Percentiles rank a stretch among this genome's conserved stretches.
phyloP scores from a whole-genome alignment of 2,797 vertebrate genomes.

The Iguana delicatissima region DNA sequence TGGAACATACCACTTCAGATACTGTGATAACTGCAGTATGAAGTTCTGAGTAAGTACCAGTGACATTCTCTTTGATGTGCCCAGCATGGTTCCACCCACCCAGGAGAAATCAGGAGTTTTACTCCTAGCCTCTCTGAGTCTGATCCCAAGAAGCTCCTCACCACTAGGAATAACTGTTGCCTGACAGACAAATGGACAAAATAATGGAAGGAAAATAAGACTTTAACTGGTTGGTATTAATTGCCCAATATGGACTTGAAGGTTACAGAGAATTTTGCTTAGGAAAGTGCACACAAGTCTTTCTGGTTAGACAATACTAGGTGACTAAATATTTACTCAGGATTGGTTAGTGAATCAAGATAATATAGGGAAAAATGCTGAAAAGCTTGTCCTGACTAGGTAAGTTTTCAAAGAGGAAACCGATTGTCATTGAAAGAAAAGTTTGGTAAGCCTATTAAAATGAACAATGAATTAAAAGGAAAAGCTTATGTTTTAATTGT shows the following conservation, averaged over 20 bases:
- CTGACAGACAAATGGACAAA: no score
- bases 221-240: neutral
- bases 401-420: neutral
- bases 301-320: constrained; percentile 1
- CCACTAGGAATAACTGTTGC: no score
- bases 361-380: neutral
- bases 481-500: neutral
- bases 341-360: neutral
- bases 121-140: no score
- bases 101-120: no score
- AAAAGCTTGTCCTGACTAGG: neutral
- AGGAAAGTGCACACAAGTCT: neutral
- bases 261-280: neutral
- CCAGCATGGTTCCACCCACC: no score
- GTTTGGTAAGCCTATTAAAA: neutral
- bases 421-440: neutral
- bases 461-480: neutral
- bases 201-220: no score
- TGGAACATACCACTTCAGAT: no score
- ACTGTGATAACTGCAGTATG: no score
- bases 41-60: no score
- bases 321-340: constrained; percentile 4
- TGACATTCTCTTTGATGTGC: no score
- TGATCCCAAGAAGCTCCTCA: no score
- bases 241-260: neutral